phyloP scores from a whole-genome alignment of 2,888 invertebrate species.

The Malthinus seriepunctatus region DNA sequence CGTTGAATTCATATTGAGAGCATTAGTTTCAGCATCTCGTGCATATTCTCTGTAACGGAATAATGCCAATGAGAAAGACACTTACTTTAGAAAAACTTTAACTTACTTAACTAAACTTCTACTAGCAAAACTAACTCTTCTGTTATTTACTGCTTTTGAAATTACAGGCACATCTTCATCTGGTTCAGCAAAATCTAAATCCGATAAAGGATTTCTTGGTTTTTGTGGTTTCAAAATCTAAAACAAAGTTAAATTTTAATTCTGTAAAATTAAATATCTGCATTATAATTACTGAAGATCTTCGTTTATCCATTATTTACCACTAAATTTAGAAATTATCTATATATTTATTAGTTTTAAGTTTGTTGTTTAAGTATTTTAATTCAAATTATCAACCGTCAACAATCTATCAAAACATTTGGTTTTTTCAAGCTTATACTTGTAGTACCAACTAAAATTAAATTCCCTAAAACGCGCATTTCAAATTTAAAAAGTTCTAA shows the following conservation, averaged over 20 bases:
- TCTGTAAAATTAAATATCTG: background rate
- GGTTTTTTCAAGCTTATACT: no score
- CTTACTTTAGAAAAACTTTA: background rate
- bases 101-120: conserved; percentile 44
- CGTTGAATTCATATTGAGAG: conserved; percentile 45
- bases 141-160: conserved; percentile 20
- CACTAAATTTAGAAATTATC: background rate
- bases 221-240: conserved; percentile 39
- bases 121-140: conserved; percentile 47
- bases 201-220: conserved; percentile 36
- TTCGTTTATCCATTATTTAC: background rate
- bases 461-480: no score
- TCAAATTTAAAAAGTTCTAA: no score
- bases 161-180: conserved; percentile 26
- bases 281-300: conserved; percentile 1
- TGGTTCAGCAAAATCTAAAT: conserved; percentile 34
- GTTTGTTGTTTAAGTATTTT: background rate
- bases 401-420: background rate
- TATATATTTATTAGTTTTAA: background rate
- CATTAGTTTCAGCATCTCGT: conserved; percentile 43
- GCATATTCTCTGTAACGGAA: conserved; percentile 44
- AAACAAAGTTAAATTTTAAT: background rate
- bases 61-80: no score
- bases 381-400: conserved; percentile 2
- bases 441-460: no score